phyloP scores from a whole-genome alignment of 1,140 invertebrate species.

The Drosophila pandora region DNA sequence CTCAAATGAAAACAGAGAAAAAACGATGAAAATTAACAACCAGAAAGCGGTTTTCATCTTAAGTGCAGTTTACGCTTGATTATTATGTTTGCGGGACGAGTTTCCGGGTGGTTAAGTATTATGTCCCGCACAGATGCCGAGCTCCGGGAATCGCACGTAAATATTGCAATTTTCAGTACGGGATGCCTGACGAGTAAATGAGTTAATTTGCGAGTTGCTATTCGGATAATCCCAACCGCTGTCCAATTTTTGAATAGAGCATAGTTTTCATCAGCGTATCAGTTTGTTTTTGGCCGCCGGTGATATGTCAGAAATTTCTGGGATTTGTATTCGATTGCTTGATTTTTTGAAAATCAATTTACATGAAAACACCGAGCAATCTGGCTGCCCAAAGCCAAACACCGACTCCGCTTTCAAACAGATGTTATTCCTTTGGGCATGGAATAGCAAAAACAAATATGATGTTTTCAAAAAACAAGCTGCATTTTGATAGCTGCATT shows the following conservation, averaged over 20 bases:
- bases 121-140: conserved; percentile 18
- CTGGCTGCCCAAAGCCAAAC: conserved; percentile 2
- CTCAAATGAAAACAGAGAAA: conserved; percentile 10
- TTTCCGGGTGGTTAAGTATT: conserved; percentile 66
- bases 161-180: conserved; percentile 11
- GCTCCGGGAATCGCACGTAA: conserved; percentile 2
- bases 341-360: conserved; percentile 28
- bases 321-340: conserved; percentile 14
- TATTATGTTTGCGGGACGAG: conserved; percentile 63
- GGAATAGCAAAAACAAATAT: conserved; percentile 1
- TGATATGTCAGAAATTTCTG: conserved; percentile 40
- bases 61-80: conserved; percentile 78
- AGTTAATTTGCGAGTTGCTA: conserved; percentile 32
- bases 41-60: conserved; percentile 60
- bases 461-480: not conserved
- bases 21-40: conserved; percentile 47
- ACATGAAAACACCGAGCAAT: conserved; percentile 24
- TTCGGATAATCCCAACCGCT: not conserved
- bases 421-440: conserved; percentile 25
- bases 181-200: conserved; percentile 15
- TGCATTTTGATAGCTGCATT: not conserved
- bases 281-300: conserved; percentile 20
- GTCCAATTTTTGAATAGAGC: not conserved
- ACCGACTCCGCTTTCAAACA: conserved; percentile 21
- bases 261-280: conserved; percentile 8